Percentiles rank a stretch among this genome's conserved stretches.
Conservation (phyloP, 2,888 invertebrate species). For the Epirrhoe tristata region DNA sequence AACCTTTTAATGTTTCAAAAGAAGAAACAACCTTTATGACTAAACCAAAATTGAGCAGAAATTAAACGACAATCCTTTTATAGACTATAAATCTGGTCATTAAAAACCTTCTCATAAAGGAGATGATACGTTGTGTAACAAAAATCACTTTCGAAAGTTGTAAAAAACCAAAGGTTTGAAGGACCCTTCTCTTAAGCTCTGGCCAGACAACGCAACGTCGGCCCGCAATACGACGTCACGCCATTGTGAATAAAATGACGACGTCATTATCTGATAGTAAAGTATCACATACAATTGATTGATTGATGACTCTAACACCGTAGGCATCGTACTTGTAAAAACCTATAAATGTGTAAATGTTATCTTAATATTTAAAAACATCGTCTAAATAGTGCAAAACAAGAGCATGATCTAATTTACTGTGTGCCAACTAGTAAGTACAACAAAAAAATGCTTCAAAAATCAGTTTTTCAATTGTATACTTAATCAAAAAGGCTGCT, state of each 20-base stretch:
- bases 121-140: slow-evolving; percentile 62
- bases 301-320: not conserved
- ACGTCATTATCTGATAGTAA: not conserved
- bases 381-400: no score
- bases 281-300: no score
- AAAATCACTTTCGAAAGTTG: slow-evolving; percentile 78
- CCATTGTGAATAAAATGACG: not conserved
- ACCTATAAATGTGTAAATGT: no score
- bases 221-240: not conserved
- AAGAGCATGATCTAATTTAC: no score
- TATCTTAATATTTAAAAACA: no score
- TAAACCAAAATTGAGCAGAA: slow-evolving; percentile 40
- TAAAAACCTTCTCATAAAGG: slow-evolving; percentile 64
- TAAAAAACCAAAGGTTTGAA: slow-evolving; percentile 63
- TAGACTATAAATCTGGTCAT: slow-evolving; percentile 57
- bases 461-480: no score
- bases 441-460: no score
- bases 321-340: no score
- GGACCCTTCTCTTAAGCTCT: slow-evolving; percentile 57
- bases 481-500: not conserved
- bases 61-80: slow-evolving; percentile 47
- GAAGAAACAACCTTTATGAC: slow-evolving; percentile 38
- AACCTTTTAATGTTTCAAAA: slow-evolving; percentile 33
- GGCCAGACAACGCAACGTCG: slow-evolving; percentile 5
- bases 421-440: no score